Conservation (phyloP, 2,113 vertebrate genomes). For the Azemiops feae region DNA sequence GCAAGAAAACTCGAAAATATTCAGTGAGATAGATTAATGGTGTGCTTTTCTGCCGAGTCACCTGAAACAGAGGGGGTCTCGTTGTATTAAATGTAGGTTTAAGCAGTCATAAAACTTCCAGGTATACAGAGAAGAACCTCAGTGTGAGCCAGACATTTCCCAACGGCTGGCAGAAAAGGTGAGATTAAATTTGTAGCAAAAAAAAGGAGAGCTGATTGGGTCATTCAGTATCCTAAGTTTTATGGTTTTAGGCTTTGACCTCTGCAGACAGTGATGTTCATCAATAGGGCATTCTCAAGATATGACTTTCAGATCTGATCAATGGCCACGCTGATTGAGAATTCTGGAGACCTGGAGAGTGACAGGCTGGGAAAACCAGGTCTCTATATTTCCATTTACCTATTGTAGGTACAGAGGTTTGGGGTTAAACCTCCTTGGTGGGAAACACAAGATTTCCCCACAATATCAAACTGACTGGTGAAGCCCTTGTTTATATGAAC, state of each 20-base stretch:
- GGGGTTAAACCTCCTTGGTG: background rate
- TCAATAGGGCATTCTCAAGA: background rate
- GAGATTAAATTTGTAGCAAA: background rate
- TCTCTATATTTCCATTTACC: background rate
- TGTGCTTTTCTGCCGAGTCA: background rate
- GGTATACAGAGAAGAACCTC: background rate
- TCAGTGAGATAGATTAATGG: background rate
- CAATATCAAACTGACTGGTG: background rate
- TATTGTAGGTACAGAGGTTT: background rate
- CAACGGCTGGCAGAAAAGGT: background rate
- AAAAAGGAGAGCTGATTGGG: background rate
- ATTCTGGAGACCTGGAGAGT: background rate
- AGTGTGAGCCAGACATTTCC: background rate
- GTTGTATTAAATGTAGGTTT: background rate
- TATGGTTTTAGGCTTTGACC: background rate
- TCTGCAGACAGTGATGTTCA: background rate
- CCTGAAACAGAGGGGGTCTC: background rate
- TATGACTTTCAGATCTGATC: background rate
- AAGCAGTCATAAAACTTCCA: background rate
- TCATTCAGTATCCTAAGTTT: background rate
- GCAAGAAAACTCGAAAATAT: background rate
- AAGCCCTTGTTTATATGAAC: background rate
- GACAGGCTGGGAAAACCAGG: background rate
- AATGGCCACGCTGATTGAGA: background rate
- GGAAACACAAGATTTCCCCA: background rate